Percentiles rank a stretch among this genome's conserved stretches.
Evolutionary conservation across 2,797 vertebrate genomes (phyloP).

Genomic region (Microctenopoma lineatum): DNA sequence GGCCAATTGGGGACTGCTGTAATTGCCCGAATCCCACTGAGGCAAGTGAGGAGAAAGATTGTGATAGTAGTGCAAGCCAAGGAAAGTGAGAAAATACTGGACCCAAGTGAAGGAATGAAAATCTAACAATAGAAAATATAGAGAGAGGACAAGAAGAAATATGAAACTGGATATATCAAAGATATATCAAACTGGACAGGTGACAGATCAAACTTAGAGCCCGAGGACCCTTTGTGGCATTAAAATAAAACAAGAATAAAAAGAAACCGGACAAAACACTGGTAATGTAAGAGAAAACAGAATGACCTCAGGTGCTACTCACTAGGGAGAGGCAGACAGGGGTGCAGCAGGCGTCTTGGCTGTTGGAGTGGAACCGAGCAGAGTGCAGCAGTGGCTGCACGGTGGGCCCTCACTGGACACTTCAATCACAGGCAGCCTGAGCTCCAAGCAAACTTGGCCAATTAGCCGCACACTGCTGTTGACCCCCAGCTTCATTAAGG

Average conservation of each 20-base stretch:
- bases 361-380: constrained; percentile 73
- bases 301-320: constrained; percentile 66
- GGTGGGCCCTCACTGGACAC: constrained; percentile 72
- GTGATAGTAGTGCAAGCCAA: constrained; percentile 55
- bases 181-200: constrained; percentile 5
- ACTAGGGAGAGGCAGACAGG: constrained; percentile 69
- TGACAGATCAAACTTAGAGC: constrained; percentile 30
- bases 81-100: constrained; percentile 57
- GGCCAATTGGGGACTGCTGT: constrained; percentile 71
- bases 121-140: constrained; percentile 26
- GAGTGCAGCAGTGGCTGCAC: constrained; percentile 66
- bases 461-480: constrained; percentile 80
- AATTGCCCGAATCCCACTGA: constrained; percentile 78
- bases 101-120: constrained; percentile 52
- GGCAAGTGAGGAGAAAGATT: constrained; percentile 61
- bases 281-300: constrained; percentile 48
- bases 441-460: constrained; percentile 82
- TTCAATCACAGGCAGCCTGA: constrained; percentile 81
- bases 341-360: constrained; percentile 65
- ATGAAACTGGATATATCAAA: no score
- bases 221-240: constrained; percentile 24
- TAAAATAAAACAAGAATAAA: constrained; percentile 36
- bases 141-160: neutral
- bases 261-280: constrained; percentile 39
- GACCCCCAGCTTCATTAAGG: constrained; percentile 83